phyloP scores from a whole-genome alignment of 1,140 invertebrate species.

The Atopsyche davidsoni region DNA sequence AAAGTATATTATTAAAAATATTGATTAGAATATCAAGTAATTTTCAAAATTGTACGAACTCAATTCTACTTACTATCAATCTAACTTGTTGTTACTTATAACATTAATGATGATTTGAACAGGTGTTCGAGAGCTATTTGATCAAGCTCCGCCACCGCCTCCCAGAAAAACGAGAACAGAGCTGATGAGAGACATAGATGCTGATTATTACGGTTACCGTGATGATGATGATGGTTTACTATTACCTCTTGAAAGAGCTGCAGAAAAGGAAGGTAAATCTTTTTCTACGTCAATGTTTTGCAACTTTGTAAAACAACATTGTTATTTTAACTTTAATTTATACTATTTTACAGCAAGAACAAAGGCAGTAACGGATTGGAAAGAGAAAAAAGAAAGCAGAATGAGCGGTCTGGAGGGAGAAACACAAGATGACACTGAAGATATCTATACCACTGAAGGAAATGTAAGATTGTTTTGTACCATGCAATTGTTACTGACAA shows the following conservation, averaged over 20 bases:
- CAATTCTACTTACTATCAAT: too few species aligned
- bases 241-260: slow-evolving; percentile 77
- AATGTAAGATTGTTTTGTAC: not conserved
- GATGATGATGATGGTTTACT: slow-evolving; percentile 97
- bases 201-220: slow-evolving; percentile 97
- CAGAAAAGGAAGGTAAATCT: slow-evolving; percentile 61
- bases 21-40: too few species aligned
- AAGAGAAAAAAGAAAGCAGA: slow-evolving; percentile 54
- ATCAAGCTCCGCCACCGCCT: slow-evolving; percentile 86
- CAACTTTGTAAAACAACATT: not conserved
- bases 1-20: too few species aligned
- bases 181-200: slow-evolving; percentile 96
- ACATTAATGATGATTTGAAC: slow-evolving; percentile 10
- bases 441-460: slow-evolving; percentile 42
- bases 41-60: too few species aligned
- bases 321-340: not conserved
- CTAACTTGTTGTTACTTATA: too few species aligned
- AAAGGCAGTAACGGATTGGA: slow-evolving; percentile 59
- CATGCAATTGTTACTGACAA: too few species aligned
- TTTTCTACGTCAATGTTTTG: not conserved
- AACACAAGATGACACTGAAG: slow-evolving; percentile 47
- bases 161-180: slow-evolving; percentile 90
- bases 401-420: slow-evolving; percentile 42
- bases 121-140: slow-evolving; percentile 95
- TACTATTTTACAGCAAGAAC: slow-evolving; percentile 49